Base-by-base conservation (phyloP, 2,888 invertebrate species). In the Orthosia gracilis region DNA sequence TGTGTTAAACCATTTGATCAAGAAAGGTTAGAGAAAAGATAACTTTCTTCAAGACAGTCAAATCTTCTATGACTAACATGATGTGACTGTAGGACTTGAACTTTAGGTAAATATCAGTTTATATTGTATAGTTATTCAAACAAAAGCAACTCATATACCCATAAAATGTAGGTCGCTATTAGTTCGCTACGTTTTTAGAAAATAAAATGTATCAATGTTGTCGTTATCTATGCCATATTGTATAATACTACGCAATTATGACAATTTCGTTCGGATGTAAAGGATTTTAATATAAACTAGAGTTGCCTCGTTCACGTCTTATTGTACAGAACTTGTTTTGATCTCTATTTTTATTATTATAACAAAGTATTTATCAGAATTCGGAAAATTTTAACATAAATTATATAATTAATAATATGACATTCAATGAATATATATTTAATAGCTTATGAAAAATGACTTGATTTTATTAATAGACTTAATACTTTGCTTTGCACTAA, bases 261-360 rank as follows among this genome's bases (percentile, higher is more conserved):
- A 63, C 17, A 45, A 52, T 69, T 23, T 58, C 4, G 47, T 75
- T 68, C 62, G 4, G 50, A 63, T 57, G 18, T 50, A 62, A 63
- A 69, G 4, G 47, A 62, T 58, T 74, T 45, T 55, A 61, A 59
- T 63, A 54, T 70, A 62, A 69, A 58, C 31, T 66, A 71, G 49
- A 45, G 5, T 72, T 73, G 62, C 63, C 68, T 57, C 52, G 54
- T 58, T 66, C 62, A 67, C n/a, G 40, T 74, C 72, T 26, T 76
- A 77, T 64, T 86, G 74, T 79, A 81, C 71, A 85, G 69, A 78
- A 76, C 66, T 80, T 77, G 69, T 72, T 80, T 78, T 85, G 82
- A 85, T 84, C 78, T 85, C 85, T 79, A 71, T 71, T 74, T 76
- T 76, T 63, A 62, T 67, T 69, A 64, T 63, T 63, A 68, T 68